These are phyloP conservation scores for Hassar affinis DNA, from an alignment of 2,113 vertebrate species.

Conservation along the genomic window DNA sequence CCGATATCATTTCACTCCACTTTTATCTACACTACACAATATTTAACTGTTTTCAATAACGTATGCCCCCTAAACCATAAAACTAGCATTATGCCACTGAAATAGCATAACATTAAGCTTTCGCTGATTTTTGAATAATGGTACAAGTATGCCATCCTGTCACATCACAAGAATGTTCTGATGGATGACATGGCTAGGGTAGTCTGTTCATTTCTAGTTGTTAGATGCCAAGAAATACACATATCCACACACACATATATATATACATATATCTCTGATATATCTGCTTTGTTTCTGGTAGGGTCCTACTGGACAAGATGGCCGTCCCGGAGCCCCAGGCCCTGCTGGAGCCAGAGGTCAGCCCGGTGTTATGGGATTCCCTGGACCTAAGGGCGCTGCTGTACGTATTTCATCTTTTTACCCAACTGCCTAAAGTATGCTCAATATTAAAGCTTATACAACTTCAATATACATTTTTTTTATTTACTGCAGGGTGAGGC, in stretches of 20 bases:
- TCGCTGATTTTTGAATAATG: not conserved
- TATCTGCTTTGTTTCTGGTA: conserved; percentile 50
- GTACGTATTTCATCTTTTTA: conserved; percentile 72
- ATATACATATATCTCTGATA: not conserved
- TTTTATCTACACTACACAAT: not conserved
- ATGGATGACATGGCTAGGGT: not conserved
- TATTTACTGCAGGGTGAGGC: conserved; percentile 80
- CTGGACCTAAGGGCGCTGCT: conserved; percentile 94
- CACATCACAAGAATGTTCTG: not conserved
- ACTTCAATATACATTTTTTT: conserved; percentile 4
- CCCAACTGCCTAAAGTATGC: not conserved
- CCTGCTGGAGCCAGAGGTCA: conserved; percentile 89
- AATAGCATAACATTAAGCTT: not conserved
- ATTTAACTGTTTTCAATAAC: not conserved
- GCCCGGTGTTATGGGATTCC: conserved; percentile 98
- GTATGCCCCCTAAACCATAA: not conserved
- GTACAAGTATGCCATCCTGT: not conserved
- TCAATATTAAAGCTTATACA: not conserved
- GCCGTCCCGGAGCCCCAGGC: conserved; percentile 89
- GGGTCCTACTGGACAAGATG: conserved; percentile 94
- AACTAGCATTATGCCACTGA: not conserved
- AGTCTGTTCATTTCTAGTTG: not conserved
- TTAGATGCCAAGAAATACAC: not conserved
- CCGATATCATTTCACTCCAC: not conserved
- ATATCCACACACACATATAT: not conserved